Evolutionary conservation across 1,140 invertebrate genomes (phyloP), one percentile per base, ranked within the genome.

Genomic region (Copidosoma floridanum): DNA sequence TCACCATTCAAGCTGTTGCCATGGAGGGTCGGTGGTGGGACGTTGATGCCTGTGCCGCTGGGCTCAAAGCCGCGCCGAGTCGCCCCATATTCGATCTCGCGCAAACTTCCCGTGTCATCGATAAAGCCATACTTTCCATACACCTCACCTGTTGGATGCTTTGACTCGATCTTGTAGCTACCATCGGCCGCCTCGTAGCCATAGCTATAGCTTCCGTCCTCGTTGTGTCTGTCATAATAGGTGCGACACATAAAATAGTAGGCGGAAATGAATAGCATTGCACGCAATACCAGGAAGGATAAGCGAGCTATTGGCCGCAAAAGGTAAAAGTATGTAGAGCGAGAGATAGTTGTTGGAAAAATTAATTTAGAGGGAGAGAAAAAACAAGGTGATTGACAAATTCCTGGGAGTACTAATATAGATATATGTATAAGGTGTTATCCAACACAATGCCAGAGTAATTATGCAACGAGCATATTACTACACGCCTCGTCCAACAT

Each of bases 161-260:
- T 93, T 1, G 90, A 93, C 75, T 96, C 93, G 58, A 95, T 93
- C 77, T 95, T 95, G 82, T 92, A 94, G 24, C 90, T 89, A n/a
- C 93, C 93, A 71, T 95, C 92, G 0, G 90, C 93, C 0, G 85
- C 90, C 75, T 95, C 92, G 72, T 93, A 95, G 0, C 93, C 93
- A 69, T 90, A 94, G 65, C 87, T 91, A 77, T 93, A 93, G 18
- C 89, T 91, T 1, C 91, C 91, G 64, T 93, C 91, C 50, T 92
- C 90, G 71, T 93, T 93, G 72, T 90, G 88, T 59, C 84, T 82
- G 76, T 85, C 20, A 2, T 12, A 32, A 32, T 12, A 32, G n/a
- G n/a, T n/a, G n/a, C n/a, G n/a, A n/a, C n/a, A n/a, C n/a, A n/a
- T n/a, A n/a, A n/a, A n/a, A n/a, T n/a, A 44, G 3, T 44, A 8